Base-by-base conservation (phyloP, 1,140 invertebrate genomes). In the Polypedilum pembai region DNA sequence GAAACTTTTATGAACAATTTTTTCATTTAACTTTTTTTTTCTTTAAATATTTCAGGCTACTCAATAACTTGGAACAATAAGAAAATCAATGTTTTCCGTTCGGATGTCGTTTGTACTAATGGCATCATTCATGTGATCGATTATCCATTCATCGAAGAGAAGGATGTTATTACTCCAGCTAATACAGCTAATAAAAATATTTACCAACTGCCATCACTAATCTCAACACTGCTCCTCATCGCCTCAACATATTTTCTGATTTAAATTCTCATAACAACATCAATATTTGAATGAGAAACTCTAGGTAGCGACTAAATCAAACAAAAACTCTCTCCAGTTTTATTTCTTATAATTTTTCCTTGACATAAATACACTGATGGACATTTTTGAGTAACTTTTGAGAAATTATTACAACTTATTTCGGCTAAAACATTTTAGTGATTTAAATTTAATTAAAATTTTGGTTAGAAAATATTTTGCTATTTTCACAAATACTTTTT, bases 51-150 rank as follows among this genome's bases (percentile, higher is more conserved):
- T 84, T 20, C 84, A 93, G 92, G 89, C 79, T 94, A 93, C 83
- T 87, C 87, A 76, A 86, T 95, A 72, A 88, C 91, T 79, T 96
- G 93, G 93, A 89, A 92, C 77, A 90, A 90, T 24, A 86, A 89
- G 79, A 88, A 87, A 84, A 92, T 95, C 75, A 88, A 88, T 75
- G 91, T 97, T n/a, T 90, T 91, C 79, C 86, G 93, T 76, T 90
- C 93, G 1, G 93, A 96, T 81, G 91, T 97, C 1, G 90, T 93
- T 78, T 95, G 94, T 80, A 95, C 92, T 78, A 96, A 97, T 81
- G 94, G 94, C 40, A 90, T 95, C 74, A 95, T 96, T 76, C 94
- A 97, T 81, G 92, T 96, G 56, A 94, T 97, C 78, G 93, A 95
- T 79, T 85, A 84, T 75, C 92, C 93, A 12, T 88, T 97, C 76